These are phyloP conservation scores for Suncus etruscus DNA, from an alignment of 2,113 vertebrate genomes.

Conservation along the genomic window DNA sequence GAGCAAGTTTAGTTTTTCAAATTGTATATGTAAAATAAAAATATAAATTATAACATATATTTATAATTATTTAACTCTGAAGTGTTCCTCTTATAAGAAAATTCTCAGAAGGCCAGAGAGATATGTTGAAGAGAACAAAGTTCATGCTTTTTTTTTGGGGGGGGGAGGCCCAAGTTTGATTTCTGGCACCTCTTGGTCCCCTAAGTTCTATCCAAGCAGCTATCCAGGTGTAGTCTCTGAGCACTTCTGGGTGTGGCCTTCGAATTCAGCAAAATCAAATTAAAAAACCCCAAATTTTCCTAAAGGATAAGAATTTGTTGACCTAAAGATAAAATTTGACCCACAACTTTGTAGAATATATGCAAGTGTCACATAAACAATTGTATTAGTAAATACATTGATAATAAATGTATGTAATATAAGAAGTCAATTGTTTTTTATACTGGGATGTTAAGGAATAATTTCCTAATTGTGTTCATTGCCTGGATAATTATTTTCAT, in stretches of 20 bases:
- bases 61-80: slow-evolving; percentile 28
- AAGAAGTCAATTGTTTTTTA: neutral
- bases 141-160: neutral
- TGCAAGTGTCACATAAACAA: neutral
- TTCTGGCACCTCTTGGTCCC: too few relatives aligned
- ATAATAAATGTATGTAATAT: too few relatives aligned
- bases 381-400: neutral
- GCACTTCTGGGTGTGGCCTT: too few relatives aligned
- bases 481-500: slow-evolving; percentile 29
- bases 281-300: neutral
- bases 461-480: neutral
- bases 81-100: neutral
- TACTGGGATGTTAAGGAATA: slow-evolving; percentile 20
- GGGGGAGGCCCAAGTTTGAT: too few relatives aligned
- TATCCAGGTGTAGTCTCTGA: too few relatives aligned
- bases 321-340: neutral
- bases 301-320: neutral
- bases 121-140: neutral
- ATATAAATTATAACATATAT: slow-evolving; percentile 40
- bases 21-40: slow-evolving; percentile 74
- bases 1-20: slow-evolving; percentile 39
- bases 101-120: too few relatives aligned
- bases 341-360: neutral
- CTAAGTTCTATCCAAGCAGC: too few relatives aligned
- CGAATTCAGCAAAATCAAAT: neutral